Evolutionary conservation across 2,797 vertebrate species (phyloP).

Genomic region (Centroberyx gerrardi): DNA sequence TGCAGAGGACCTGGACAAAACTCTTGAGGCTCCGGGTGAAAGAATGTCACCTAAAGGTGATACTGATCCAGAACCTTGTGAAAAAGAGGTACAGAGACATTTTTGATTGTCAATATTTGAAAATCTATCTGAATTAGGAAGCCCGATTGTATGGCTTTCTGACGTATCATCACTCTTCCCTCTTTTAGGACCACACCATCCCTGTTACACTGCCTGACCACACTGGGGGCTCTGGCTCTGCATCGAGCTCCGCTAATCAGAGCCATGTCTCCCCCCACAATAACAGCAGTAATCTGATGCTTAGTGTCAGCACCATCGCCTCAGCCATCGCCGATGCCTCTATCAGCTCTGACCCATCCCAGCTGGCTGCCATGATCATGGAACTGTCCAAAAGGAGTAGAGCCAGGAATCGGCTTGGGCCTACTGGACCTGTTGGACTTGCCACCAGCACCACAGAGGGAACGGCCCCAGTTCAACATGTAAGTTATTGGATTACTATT

Average conservation of each 20-base stretch:
- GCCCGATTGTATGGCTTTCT: neutral
- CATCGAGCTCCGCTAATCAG: slow-evolving; percentile 36
- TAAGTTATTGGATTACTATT: slow-evolving; percentile 31
- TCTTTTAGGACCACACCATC: slow-evolving; percentile 54
- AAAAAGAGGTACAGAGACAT: slow-evolving; percentile 50
- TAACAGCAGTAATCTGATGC: slow-evolving; percentile 73
- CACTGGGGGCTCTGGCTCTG: slow-evolving; percentile 37
- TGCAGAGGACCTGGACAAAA: slow-evolving; percentile 86
- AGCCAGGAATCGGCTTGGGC: slow-evolving; percentile 36
- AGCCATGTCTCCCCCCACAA: slow-evolving; percentile 58
- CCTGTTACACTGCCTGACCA: slow-evolving; percentile 16
- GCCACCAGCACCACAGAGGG: slow-evolving; percentile 27
- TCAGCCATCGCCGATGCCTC: slow-evolving; percentile 95
- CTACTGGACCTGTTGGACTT: slow-evolving; percentile 25
- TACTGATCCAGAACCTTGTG: slow-evolving; percentile 32
- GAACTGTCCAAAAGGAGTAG: slow-evolving; percentile 88
- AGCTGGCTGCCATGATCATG: slow-evolving; percentile 95
- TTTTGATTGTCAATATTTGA: neutral
- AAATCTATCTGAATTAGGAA: neutral
- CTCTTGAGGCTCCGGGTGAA: slow-evolving; percentile 69
- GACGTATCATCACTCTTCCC: slow-evolving; percentile 3
- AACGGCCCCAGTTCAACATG: slow-evolving; percentile 35
- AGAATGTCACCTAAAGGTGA: slow-evolving; percentile 60
- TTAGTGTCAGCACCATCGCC: slow-evolving; percentile 95
- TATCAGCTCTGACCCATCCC: slow-evolving; percentile 90